Evolutionary conservation across 2,113 vertebrate genomes (phyloP).

Genomic region (Xenotilapia flavipinnis): DNA sequence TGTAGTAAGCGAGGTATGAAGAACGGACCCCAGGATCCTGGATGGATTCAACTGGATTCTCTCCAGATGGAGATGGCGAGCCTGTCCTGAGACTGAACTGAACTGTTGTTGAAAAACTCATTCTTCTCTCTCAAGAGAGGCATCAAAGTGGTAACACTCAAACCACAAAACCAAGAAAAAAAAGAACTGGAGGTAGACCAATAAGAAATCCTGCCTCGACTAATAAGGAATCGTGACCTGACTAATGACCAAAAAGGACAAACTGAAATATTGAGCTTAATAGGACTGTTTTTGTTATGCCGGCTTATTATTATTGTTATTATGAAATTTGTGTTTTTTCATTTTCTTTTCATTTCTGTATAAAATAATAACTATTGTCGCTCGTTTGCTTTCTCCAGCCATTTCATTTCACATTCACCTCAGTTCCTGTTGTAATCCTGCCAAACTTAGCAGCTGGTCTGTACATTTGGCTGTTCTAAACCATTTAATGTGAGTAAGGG

Average conservation of each 20-base stretch:
- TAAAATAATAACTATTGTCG: not conserved
- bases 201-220: not conserved
- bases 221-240: not conserved
- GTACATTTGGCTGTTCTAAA: not conserved
- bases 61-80: not conserved
- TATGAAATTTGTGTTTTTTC: not conserved
- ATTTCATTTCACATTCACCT: not conserved
- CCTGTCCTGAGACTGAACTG: accelerated
- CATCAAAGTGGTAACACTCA: not conserved
- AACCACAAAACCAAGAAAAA: not conserved
- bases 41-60: not conserved
- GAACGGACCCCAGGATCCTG: too few species aligned
- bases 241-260: not conserved
- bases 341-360: not conserved
- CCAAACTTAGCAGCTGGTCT: accelerated
- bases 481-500: not conserved
- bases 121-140: not conserved
- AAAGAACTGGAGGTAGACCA: not conserved
- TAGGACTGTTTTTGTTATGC: not conserved
- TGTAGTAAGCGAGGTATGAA: too few species aligned
- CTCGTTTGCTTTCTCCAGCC: not conserved
- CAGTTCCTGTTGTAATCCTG: not conserved
- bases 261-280: not conserved
- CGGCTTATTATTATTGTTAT: not conserved
- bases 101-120: not conserved